Evolutionary conservation across 2,113 vertebrate species (phyloP).

Genomic region (Plestiodon gilberti): DNA sequence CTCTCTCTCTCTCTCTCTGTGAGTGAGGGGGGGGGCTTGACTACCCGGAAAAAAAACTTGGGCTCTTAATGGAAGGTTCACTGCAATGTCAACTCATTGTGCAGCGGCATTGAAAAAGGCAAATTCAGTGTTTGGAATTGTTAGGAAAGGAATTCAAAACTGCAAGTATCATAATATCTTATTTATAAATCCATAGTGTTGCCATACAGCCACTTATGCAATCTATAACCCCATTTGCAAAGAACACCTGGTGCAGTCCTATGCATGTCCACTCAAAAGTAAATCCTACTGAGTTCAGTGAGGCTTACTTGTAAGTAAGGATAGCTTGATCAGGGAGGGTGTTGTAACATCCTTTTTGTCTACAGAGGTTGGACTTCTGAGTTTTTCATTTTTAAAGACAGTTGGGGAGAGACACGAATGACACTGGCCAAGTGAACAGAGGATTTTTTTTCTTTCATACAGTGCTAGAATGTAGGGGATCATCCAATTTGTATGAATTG

Average conservation of each 20-base stretch:
- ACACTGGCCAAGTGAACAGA: no score
- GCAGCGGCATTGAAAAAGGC: not conserved
- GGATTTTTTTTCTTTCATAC: not conserved
- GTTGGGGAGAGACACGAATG: not conserved
- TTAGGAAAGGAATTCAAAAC: not conserved
- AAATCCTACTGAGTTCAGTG: not conserved
- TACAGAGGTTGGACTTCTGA: not conserved
- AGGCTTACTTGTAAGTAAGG: no score
- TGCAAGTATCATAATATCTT: not conserved
- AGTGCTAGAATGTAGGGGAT: not conserved
- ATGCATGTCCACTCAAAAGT: not conserved
- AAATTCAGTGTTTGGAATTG: not conserved
- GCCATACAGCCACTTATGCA: not conserved
- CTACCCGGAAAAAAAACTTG: not conserved
- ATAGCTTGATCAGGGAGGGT: not conserved
- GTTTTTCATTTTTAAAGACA: not conserved
- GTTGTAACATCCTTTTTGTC: not conserved
- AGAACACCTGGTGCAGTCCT: not conserved
- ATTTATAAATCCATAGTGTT: not conserved
- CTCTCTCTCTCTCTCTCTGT: no score
- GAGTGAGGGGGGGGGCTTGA: not conserved
- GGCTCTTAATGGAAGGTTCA: no score
- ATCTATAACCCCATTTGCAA: not conserved
- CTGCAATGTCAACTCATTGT: not conserved
- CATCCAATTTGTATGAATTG: not conserved